These are phyloP conservation scores for Tiphia femorata DNA, from an alignment of 2,888 invertebrate genomes.

Conservation along the genomic window DNA sequence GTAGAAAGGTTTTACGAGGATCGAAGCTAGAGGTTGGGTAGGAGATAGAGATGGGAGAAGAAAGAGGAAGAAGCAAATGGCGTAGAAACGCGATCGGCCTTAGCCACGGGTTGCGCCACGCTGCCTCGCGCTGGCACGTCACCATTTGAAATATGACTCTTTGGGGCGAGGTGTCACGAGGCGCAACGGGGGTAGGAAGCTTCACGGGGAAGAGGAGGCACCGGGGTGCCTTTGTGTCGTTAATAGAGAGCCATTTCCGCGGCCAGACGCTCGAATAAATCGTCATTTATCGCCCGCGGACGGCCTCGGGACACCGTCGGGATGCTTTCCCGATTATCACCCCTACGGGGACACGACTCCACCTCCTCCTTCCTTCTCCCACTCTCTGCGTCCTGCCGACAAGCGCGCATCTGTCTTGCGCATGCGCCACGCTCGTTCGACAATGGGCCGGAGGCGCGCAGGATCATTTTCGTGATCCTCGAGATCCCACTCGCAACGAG, in stretches of 20 bases:
- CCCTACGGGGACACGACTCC: background rate
- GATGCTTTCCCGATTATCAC: background rate
- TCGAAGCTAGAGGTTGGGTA: no score
- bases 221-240: background rate
- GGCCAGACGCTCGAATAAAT: background rate
- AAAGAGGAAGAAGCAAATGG: constrained; percentile 41
- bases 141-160: constrained; percentile 23
- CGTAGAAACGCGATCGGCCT: constrained; percentile 37
- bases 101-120: no score
- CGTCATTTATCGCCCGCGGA: background rate
- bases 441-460: background rate
- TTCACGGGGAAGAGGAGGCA: no score
- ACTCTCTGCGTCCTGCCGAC: no score
- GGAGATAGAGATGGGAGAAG: no score
- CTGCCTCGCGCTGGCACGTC: constrained; percentile 22
- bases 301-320: background rate
- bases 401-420: no score
- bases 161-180: background rate
- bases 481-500: no score
- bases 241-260: background rate
- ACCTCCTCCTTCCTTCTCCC: background rate
- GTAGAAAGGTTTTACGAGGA: constrained; percentile 26
- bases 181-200: no score
- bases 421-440: background rate
- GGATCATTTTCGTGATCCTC: background rate